These are phyloP conservation scores for Trichosurus vulpecula DNA, from an alignment of 2,797 vertebrate genomes.

Conservation along the genomic window DNA sequence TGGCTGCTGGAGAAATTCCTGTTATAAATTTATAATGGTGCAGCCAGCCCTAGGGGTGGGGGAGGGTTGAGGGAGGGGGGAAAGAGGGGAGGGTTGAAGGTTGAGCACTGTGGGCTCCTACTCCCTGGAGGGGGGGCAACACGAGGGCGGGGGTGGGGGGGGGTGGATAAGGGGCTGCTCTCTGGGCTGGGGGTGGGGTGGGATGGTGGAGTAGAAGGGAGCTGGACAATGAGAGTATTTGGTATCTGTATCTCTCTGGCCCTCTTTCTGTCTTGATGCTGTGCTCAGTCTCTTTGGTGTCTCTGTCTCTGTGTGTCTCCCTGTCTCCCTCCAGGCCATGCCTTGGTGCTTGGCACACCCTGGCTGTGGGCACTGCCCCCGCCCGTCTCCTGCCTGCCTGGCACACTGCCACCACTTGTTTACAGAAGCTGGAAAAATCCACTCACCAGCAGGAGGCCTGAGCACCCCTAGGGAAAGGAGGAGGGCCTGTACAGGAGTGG, in stretches of 20 bases:
- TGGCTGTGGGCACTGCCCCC: constrained; percentile 72
- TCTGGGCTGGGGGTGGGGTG: not conserved
- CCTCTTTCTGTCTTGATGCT: constrained; percentile 4
- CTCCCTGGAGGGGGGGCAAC: not conserved
- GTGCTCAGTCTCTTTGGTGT: not conserved
- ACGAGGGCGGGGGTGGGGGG: not conserved
- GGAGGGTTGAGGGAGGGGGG: constrained; percentile 48
- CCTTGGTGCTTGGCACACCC: not conserved
- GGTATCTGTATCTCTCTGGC: constrained; percentile 43
- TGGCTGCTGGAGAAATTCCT: constrained; percentile 86
- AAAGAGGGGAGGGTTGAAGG: constrained; percentile 60
- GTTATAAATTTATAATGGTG: constrained; percentile 85
- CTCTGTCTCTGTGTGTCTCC: constrained; percentile 46
- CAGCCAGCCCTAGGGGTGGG: constrained; percentile 74
- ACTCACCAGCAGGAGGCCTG: constrained; percentile 73
- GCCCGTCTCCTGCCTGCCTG: constrained; percentile 78
- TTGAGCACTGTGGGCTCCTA: constrained; percentile 50
- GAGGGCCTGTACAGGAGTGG: constrained; percentile 68
- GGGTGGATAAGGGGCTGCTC: not conserved
- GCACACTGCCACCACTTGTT: constrained; percentile 78
- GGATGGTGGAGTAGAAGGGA: constrained; percentile 34
- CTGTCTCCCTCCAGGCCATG: constrained; percentile 61
- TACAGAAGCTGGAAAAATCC: constrained; percentile 81
- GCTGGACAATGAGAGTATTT: constrained; percentile 30
- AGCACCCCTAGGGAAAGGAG: constrained; percentile 67